Evolutionary conservation across 2,113 vertebrate genomes (phyloP).

Genomic region (Oryzias melastigma): DNA sequence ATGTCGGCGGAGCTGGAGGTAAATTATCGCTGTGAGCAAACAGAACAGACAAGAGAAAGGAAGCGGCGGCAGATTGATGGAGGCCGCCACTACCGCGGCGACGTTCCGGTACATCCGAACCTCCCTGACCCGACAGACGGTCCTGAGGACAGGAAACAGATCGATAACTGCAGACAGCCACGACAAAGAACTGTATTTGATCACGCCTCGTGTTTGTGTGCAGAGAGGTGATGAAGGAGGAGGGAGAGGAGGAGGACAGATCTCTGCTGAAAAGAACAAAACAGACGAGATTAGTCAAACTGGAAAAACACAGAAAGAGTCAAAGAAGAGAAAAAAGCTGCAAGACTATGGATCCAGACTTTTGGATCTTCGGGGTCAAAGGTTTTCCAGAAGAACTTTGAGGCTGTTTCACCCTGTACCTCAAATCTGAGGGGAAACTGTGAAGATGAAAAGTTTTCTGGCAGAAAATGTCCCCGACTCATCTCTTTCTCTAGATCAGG

Average conservation of each 20-base stretch:
- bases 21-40: slow-evolving; percentile 80
- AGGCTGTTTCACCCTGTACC: too few relatives aligned
- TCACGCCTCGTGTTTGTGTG: slow-evolving; percentile 16
- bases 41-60: slow-evolving; percentile 74
- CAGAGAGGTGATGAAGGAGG: slow-evolving; percentile 26
- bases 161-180: slow-evolving; percentile 44
- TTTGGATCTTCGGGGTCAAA: too few relatives aligned
- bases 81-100: slow-evolving; percentile 22
- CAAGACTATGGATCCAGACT: too few relatives aligned
- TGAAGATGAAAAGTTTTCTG: too few relatives aligned
- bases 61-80: slow-evolving; percentile 75
- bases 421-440: too few relatives aligned
- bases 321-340: background rate
- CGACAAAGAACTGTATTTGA: slow-evolving; percentile 43
- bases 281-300: background rate
- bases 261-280: slow-evolving; percentile 3
- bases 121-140: slow-evolving; percentile 57
- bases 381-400: too few relatives aligned
- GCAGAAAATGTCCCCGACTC: too few relatives aligned
- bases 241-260: slow-evolving; percentile 25
- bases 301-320: too few relatives aligned
- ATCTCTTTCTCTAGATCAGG: too few relatives aligned
- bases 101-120: slow-evolving; percentile 75
- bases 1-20: slow-evolving; percentile 63
- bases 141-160: slow-evolving; percentile 37